Evolutionary conservation across 2,113 vertebrate genomes (phyloP), one percentile per base, ranked within the genome.

Genomic region (Perccottus glenii): DNA sequence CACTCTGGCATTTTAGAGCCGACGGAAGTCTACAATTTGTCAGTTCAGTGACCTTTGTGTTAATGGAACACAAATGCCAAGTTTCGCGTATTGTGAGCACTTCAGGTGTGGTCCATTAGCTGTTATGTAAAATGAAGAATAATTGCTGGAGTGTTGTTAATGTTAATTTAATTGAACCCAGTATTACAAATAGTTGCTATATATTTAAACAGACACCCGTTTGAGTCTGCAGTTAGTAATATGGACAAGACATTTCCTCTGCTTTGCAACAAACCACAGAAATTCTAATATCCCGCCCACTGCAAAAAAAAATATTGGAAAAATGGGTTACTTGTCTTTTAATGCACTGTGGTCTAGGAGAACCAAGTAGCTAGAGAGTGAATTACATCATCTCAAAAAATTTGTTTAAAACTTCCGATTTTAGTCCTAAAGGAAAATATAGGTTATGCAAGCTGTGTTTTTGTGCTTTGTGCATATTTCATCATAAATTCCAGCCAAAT

Each of bases 391-490:
- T 27, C 52, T 47, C 59, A 57, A 33, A 71, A 65, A 64, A 36
- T 52, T 55, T 75, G 40, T 66, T 33, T 49, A 46, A 16, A 47
- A 49, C 32, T 50, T 55, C 35, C 48, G 40, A 7, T 45, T 65
- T 6, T 35, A 43, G 48, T 58, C 60, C 71, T 32, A 11, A 52
- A 45, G 55, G 60, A 63, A 70, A 60, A 67, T 53, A 47, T 46
- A 58, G 14, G 12, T 55, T 67, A 36, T 47, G 42, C 33, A 62
- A 64, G 52, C 42, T 57, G 9, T 63, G 45, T 53, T 36, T 55
- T 67, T 67, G 12, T 58, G 8, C 12, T 40, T 76, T 16, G 14
- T 74, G 57, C 60, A 77, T 80, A 73, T 78, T 84, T 82, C 47
- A 80, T 67, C 11, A 61, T 36, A 40, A 38, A 52, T 70, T 62